A percentile compares a stretch with the other conserved stretches of the same genome.
Evolutionary conservation across 23 tunicate species (phyloP).

Genomic region (Phallusia fumigata): DNA sequence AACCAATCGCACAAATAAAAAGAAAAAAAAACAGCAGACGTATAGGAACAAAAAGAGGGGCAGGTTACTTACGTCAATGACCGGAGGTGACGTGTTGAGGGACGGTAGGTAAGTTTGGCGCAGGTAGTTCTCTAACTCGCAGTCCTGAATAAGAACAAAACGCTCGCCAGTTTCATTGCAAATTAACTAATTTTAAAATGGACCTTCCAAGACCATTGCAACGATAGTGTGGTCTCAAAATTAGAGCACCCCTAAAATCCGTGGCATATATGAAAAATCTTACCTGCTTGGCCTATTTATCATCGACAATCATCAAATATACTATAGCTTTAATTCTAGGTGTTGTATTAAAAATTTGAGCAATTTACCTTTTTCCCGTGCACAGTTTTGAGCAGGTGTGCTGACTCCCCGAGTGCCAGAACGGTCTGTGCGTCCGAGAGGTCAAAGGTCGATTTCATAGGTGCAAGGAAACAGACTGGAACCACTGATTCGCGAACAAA

Average conservation of each 20-base stretch:
- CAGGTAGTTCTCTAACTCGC: background rate
- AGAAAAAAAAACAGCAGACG: no score
- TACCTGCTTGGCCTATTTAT: no score
- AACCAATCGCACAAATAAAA: no score
- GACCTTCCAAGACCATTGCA: no score
- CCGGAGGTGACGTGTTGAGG: background rate
- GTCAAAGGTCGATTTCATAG: constrained; percentile 66
- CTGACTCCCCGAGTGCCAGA: constrained; percentile 77
- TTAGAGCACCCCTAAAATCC: no score
- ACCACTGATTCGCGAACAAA: constrained; percentile 29
- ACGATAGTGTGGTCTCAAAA: no score
- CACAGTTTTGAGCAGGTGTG: constrained; percentile 63
- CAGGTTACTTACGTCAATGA: background rate
- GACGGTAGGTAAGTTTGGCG: background rate
- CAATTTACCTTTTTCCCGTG: constrained; percentile 20
- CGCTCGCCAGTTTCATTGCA: background rate
- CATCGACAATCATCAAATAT: no score
- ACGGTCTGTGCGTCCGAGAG: constrained; percentile 92
- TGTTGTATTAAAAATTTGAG: background rate
- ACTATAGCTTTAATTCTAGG: no score
- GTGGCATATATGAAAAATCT: no score
- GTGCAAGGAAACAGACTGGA: constrained; percentile 90
- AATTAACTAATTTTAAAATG: no score
- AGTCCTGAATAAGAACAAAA: background rate
- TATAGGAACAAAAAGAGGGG: no score